phyloP scores from a whole-genome alignment of 2,888 invertebrate species.

The Melipona bicolor region DNA sequence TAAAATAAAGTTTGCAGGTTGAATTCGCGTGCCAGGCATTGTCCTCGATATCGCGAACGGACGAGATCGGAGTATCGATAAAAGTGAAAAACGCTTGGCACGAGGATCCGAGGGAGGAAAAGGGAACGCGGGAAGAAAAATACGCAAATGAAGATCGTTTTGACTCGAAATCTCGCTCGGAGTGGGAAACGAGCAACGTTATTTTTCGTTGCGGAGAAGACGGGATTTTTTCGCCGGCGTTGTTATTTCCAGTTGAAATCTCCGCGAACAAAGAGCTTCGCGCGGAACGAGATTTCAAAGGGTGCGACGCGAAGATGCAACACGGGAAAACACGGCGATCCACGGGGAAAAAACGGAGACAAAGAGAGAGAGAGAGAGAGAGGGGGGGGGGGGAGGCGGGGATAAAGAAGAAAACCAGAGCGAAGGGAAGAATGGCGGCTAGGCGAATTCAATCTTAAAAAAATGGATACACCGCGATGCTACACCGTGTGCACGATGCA shows the following conservation, averaged over 20 bases:
- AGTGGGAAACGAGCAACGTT: neutral
- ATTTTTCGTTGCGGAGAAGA: conserved; percentile 5
- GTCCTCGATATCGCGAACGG: conserved; percentile 35
- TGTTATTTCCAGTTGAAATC: conserved; percentile 46
- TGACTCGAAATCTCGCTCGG: conserved; percentile 2
- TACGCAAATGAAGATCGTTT: conserved; percentile 24
- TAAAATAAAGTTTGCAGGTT: conserved; percentile 45
- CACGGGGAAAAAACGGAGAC: neutral
- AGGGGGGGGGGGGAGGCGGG: neutral
- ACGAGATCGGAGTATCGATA: conserved; percentile 44
- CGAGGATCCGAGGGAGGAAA: neutral
- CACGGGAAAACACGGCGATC: conserved; percentile 12
- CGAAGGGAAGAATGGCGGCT: neutral
- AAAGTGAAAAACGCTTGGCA: conserved; percentile 44
- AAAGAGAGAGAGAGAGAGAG: neutral
- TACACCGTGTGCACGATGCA: conserved; percentile 33
- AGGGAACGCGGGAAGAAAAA: neutral
- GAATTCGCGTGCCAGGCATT: conserved; percentile 24
- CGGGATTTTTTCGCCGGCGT: conserved; percentile 18
- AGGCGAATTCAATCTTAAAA: conserved; percentile 56
- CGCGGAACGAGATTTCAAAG: conserved; percentile 48
- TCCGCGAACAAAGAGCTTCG: conserved; percentile 26
- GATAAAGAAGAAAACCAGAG: conserved; percentile 5
- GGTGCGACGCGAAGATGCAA: conserved; percentile 26
- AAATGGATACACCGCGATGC: conserved; percentile 52